These are phyloP conservation scores for Epinephelus cyanopodus DNA, from an alignment of 2,113 vertebrate genomes.

Conservation along the genomic window DNA sequence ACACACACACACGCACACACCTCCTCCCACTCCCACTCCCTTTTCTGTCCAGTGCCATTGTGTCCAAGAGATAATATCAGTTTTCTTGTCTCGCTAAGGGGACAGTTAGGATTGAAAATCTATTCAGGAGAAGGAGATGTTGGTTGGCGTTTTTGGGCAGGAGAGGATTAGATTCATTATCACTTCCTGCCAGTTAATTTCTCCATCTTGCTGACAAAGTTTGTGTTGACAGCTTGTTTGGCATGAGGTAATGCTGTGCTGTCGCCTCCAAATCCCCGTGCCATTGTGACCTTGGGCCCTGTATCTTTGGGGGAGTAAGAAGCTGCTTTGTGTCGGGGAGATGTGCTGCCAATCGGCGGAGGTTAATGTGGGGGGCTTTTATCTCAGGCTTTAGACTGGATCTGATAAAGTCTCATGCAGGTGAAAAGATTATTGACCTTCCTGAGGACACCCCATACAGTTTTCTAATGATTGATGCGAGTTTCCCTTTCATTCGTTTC, in stretches of 20 bases:
- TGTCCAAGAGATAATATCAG: slow-evolving; percentile 85
- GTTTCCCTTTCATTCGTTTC: slow-evolving; percentile 86
- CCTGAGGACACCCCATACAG: slow-evolving; percentile 94
- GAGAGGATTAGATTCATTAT: slow-evolving; percentile 93
- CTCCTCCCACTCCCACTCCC: slow-evolving; percentile 56
- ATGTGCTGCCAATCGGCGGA: slow-evolving; percentile 90
- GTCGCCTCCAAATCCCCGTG: slow-evolving; percentile 86
- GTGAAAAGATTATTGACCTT: slow-evolving; percentile 99
- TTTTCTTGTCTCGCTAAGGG: slow-evolving; percentile 72
- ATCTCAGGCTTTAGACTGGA: slow-evolving; percentile 92
- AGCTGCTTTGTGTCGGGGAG: slow-evolving; percentile 92
- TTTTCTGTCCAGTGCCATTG: slow-evolving; percentile 77
- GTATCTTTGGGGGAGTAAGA: slow-evolving; percentile 85
- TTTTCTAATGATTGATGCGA: slow-evolving; percentile 97
- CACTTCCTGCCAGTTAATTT: slow-evolving; percentile 93
- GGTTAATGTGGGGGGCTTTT: slow-evolving; percentile 95
- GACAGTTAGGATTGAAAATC: slow-evolving; percentile 83
- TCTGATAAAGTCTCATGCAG: slow-evolving; percentile 98
- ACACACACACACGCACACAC: too few relatives aligned
- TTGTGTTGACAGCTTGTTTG: slow-evolving; percentile 98
- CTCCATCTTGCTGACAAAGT: slow-evolving; percentile 94
- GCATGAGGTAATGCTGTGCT: slow-evolving; percentile 89
- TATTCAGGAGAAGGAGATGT: slow-evolving; percentile 87
- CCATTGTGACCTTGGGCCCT: slow-evolving; percentile 94
- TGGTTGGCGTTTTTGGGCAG: slow-evolving; percentile 63